Evolutionary conservation across 2,797 vertebrate species (phyloP), one percentile per base, ranked within the genome.

Genomic region (Falco columbarius): DNA sequence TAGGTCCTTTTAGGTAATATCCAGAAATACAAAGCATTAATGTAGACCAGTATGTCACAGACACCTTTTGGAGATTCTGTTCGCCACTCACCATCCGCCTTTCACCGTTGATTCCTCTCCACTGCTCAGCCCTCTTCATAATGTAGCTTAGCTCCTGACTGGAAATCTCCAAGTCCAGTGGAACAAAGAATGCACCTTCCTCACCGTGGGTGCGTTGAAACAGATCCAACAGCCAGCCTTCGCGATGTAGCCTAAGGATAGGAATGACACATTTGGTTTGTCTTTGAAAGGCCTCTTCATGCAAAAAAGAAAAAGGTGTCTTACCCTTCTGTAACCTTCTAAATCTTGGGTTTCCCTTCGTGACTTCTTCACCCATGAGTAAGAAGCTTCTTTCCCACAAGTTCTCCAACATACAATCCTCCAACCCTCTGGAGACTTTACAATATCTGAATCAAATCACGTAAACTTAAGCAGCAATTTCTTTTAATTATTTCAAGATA

Each of bases 141-240:
- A 99, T 98, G 91, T 98, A 99, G 97, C 98, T 99, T 90, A 99
- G 97, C 77, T 99, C 99, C 97, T 99, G 99, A 96, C 97, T 98
- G 89, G 99, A 99, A 96, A 99, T 97, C 97, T 99, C 99, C 73
- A 99, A 94, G 91, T 99, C 99, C 56, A 98, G 97, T 7, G 99
- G 99, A 90, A 99, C 86, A 58, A 99, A 99, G 97, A 98, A 99
- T 0, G 88, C 90, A 20, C 84, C 98, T 93, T 99, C 99, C n/a
- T 98, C 98, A 92, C 98, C 98, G 14, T 98, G 98, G 89, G 99
- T 97, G 21, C 98, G 98, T 73, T 92, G 99, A 97, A 99, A 98
- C 51, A 98, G 72, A 84, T 99, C 99, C 95, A 98, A 81, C 95
- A 99, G 98, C 97, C 98, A 98, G 8, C 99, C 99, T 68, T 99